Conservation (phyloP, 2,888 invertebrate genomes). For the Xanthia togata region DNA sequence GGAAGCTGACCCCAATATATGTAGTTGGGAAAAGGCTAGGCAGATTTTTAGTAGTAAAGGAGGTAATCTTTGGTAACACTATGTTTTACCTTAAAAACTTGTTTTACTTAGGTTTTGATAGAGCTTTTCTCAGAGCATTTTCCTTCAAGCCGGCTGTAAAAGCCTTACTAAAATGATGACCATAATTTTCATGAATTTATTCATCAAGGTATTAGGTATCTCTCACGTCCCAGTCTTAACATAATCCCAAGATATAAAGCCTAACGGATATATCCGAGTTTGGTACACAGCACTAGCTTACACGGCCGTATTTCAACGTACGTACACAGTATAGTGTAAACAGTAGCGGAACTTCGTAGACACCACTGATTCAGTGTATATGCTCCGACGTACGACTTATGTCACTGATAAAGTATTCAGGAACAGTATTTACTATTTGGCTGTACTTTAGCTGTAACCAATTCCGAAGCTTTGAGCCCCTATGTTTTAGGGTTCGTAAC, state of each 20-base stretch:
- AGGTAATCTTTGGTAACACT: neutral
- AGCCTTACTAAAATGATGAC: neutral
- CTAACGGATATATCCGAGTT: slow-evolving; percentile 35
- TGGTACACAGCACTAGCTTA: slow-evolving; percentile 21
- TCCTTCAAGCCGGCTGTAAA: neutral
- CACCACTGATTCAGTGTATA: slow-evolving; percentile 15
- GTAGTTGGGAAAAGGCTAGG: no score
- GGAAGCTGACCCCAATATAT: no score
- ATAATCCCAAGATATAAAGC: slow-evolving; percentile 35
- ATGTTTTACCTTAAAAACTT: neutral
- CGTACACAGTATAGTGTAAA: slow-evolving; percentile 18
- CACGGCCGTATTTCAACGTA: slow-evolving; percentile 33
- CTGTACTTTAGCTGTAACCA: neutral
- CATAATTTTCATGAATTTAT: slow-evolving; percentile 34
- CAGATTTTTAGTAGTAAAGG: no score
- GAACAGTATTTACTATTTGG: neutral
- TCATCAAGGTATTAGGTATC: slow-evolving; percentile 13
- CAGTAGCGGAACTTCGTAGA: slow-evolving; percentile 36
- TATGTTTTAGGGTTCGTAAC: neutral
- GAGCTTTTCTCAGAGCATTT: neutral
- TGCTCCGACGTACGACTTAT: neutral
- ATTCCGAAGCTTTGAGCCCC: neutral
- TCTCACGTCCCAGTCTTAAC: neutral
- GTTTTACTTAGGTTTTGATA: neutral
- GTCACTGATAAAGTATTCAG: slow-evolving; percentile 36